Conservation (phyloP, 2,797 vertebrate genomes). For the Pampus argenteus region DNA sequence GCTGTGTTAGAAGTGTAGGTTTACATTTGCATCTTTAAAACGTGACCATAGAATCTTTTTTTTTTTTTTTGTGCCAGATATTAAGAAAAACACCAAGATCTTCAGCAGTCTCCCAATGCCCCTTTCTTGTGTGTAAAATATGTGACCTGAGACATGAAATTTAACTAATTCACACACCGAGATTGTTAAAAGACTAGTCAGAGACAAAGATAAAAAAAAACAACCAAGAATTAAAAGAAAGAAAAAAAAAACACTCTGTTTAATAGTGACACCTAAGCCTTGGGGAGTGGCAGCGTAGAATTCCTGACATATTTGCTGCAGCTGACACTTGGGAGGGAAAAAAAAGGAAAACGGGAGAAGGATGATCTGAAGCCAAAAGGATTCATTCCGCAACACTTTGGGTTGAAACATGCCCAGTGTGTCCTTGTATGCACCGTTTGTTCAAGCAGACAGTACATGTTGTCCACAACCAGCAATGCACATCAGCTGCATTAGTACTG, state of each 20-base stretch:
- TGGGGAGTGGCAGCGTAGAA: slow-evolving; percentile 38
- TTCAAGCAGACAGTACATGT: neutral
- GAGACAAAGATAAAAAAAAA: neutral
- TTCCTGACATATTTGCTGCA: slow-evolving; percentile 56
- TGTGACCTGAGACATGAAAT: neutral
- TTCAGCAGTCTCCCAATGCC: neutral
- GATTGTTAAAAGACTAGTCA: neutral
- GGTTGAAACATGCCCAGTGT: neutral
- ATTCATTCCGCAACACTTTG: neutral
- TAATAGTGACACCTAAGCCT: slow-evolving; percentile 30
- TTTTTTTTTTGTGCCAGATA: too few relatives aligned
- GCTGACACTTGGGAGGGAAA: neutral
- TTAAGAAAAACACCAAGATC: too few relatives aligned
- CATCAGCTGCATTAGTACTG: neutral
- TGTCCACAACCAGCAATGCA: neutral
- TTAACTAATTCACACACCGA: neutral
- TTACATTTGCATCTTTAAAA: neutral
- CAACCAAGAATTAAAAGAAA: neutral
- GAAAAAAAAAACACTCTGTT: neutral
- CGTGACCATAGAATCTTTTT: neutral
- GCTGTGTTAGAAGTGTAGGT: neutral
- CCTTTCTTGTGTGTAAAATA: neutral
- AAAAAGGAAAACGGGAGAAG: neutral
- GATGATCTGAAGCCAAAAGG: slow-evolving; percentile 1
- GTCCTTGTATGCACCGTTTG: neutral